A percentile compares a stretch with the other conserved stretches of the same genome.
Evolutionary conservation across 1,140 invertebrate genomes (phyloP).

Genomic region (Zaprionus capensis): DNA sequence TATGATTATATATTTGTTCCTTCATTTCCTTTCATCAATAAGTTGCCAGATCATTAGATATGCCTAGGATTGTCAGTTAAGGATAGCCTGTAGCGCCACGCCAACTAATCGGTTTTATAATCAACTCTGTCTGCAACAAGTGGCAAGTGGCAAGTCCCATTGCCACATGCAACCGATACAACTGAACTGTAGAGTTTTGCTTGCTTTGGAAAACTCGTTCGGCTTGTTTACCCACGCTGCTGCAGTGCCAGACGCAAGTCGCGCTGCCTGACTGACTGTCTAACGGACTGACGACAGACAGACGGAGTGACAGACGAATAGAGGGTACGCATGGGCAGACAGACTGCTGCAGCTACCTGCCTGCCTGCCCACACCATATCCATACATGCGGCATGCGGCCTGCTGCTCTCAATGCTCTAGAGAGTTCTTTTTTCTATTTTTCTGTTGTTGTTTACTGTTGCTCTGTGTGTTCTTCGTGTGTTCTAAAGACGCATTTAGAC

Average conservation of each 20-base stretch:
- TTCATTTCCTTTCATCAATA: too few relatives aligned
- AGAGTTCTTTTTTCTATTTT: background rate
- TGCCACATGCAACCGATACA: constrained; percentile 40
- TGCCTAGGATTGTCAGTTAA: too few relatives aligned
- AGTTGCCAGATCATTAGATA: background rate
- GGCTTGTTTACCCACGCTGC: constrained; percentile 69
- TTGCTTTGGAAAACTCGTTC: constrained; percentile 60
- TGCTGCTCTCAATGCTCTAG: constrained; percentile 15
- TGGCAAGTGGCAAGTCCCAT: constrained; percentile 37
- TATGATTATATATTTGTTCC: too few relatives aligned
- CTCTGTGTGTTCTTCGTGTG: background rate
- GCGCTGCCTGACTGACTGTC: constrained; percentile 34
- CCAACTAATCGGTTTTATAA: constrained; percentile 46
- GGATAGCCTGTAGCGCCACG: background rate
- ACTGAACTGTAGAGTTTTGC: constrained; percentile 3
- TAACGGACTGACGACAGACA: constrained; percentile 23
- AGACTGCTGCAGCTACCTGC: constrained; percentile 39
- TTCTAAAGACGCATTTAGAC: background rate
- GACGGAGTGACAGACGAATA: constrained; percentile 1
- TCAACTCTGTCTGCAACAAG: constrained; percentile 45
- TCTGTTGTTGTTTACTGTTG: background rate
- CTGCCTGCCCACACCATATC: constrained; percentile 51
- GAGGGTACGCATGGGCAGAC: background rate
- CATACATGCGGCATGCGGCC: constrained; percentile 6
- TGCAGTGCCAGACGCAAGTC: constrained; percentile 17